Evolutionary conservation across 2,888 invertebrate genomes (phyloP).

Genomic region (Formica aserva): DNA sequence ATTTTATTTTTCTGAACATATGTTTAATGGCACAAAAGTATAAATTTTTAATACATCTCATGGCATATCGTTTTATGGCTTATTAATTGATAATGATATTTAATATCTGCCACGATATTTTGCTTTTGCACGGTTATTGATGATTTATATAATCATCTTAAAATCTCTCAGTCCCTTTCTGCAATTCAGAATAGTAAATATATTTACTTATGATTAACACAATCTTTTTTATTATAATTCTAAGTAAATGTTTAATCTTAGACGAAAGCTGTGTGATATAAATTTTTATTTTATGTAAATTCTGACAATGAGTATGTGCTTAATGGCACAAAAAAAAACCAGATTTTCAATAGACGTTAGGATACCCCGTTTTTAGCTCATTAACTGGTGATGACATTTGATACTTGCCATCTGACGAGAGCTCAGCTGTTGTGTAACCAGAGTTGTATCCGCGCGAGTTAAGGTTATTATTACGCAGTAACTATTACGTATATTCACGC

Average conservation of each 20-base stretch:
- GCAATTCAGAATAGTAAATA: background rate
- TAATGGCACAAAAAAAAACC: background rate
- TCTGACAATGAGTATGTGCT: background rate
- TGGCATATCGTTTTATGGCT: background rate
- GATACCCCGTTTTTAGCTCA: background rate
- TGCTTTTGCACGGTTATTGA: background rate
- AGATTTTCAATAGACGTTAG: background rate
- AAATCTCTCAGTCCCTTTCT: background rate
- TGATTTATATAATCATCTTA: background rate
- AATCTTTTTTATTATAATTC: background rate
- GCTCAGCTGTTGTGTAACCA: conserved; percentile 6
- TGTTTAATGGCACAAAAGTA: background rate
- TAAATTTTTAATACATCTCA: background rate
- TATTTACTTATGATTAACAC: background rate
- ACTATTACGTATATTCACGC: conserved; percentile 47
- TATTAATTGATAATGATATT: background rate
- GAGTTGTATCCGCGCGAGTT: conserved; percentile 28
- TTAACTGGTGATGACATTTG: conserved; percentile 27
- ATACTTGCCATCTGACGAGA: conserved; percentile 19
- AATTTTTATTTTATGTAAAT: background rate
- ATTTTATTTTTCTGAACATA: background rate
- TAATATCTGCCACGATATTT: background rate
- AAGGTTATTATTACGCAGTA: conserved; percentile 49
- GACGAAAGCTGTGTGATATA: background rate
- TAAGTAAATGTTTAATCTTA: background rate